Evolutionary conservation across 2,888 invertebrate species (phyloP), one percentile per base, ranked within the genome.

Genomic region (Drosophila tanythrix): DNA sequence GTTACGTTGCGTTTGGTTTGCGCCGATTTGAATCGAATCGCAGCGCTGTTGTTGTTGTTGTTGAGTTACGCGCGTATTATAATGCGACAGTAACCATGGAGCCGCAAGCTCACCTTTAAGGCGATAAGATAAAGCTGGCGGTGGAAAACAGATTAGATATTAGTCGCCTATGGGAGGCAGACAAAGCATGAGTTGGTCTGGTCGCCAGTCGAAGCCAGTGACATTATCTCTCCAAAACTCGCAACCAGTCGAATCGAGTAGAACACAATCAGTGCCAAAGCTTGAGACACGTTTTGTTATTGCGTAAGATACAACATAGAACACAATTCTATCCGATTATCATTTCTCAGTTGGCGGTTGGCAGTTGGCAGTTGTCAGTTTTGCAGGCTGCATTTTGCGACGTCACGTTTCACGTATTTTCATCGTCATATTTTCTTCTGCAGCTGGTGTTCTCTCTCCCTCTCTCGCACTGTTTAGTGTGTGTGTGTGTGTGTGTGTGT

Each of bases 41-140:
- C 48, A 67, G 68, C 53, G 36, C 18, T 40, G 8, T 51, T 51
- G 29, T 31, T 61, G 25, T 51, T 35, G 46, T 31, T 67, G 59
- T 27, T 52, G 40, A 48, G 48, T 48, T 74, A 48, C 53, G 61
- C 43, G 52, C 38, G 52, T 74, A 75, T 68, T 74, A 63, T 81
- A 77, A 80, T 77, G 79, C 38, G 53, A 53, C 68, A 81, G 68
- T 70, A 74, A 60, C 74, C 71, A 83, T 83, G 73, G 88, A 84
- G 83, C 89, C 89, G 51, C 83, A 84, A 84, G 83, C 83, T 89
- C 83, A 84, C 83, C 83, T 84, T 78, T 84, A 89, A 83, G 75
- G 88, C 75, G 89, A 84, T 84, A 84, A 84, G 83, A 84, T 84
- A 84, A 72, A 88, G 85, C 78, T 74, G 64, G 68, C 57, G 51